A percentile compares a stretch with the other conserved stretches of the same genome.
Evolutionary conservation across 2,797 vertebrate species (phyloP).

Genomic region (Decapterus maruadsi): DNA sequence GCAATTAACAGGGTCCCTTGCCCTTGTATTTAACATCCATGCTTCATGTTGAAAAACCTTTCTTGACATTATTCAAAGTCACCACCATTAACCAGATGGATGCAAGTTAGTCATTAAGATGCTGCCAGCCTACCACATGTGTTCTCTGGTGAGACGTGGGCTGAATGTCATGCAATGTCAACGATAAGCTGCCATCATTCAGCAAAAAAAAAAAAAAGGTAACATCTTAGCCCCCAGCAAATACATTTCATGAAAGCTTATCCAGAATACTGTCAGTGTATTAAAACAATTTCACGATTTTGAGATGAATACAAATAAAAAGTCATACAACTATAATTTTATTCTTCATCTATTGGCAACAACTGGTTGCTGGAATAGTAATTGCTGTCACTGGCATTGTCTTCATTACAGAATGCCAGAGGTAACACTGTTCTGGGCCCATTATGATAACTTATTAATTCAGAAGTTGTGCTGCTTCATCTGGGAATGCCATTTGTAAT

Average conservation of each 20-base stretch:
- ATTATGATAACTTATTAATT: conserved; percentile 62
- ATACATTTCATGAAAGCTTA: conserved; percentile 22
- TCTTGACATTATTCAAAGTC: conserved; percentile 36
- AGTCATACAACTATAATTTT: conserved; percentile 24
- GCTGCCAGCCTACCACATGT: conserved; percentile 25
- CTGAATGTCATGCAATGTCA: conserved; percentile 41
- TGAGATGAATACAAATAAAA: conserved; percentile 44
- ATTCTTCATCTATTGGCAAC: too few species aligned
- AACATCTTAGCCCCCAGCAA: conserved; percentile 24
- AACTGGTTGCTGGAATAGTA: conserved; percentile 35
- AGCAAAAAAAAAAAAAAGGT: conserved; percentile 1
- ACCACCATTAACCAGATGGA: conserved; percentile 52
- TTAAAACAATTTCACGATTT: conserved; percentile 37
- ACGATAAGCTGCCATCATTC: conserved; percentile 1
- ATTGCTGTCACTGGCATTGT: conserved; percentile 34
- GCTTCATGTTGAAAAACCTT: conserved; percentile 39
- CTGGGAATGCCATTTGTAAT: conserved; percentile 30
- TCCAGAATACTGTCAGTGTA: conserved; percentile 8
- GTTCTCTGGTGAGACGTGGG: conserved; percentile 39
- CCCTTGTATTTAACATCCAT: conserved; percentile 28
- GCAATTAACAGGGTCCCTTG: conserved; percentile 15
- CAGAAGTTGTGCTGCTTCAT: conserved; percentile 44
- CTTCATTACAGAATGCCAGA: conserved; percentile 56
- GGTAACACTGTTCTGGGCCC: conserved; percentile 47
- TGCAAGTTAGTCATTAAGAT: conserved; percentile 50